Evolutionary conservation across 2,797 vertebrate species (phyloP).

Genomic region (Delichon dasypus): DNA sequence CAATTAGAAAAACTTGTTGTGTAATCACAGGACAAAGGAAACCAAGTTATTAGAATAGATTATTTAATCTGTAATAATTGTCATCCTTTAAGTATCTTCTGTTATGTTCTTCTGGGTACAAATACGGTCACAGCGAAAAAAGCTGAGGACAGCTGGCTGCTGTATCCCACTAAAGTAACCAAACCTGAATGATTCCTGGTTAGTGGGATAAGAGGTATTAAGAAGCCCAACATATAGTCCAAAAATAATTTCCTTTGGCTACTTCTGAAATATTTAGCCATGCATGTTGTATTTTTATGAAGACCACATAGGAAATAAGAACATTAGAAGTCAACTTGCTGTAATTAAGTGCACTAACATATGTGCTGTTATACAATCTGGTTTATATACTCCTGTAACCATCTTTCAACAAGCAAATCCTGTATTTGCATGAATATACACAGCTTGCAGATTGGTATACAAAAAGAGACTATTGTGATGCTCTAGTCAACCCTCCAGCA

Average conservation of each 20-base stretch:
- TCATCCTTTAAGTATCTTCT: neutral
- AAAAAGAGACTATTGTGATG: neutral
- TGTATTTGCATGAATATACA: neutral
- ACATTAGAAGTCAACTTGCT: neutral
- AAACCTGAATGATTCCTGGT: neutral
- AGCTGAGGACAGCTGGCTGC: neutral
- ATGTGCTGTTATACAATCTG: neutral
- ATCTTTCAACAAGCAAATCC: neutral
- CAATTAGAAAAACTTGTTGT: neutral
- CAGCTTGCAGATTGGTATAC: neutral
- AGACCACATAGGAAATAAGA: neutral
- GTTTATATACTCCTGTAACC: neutral
- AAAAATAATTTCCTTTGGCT: neutral
- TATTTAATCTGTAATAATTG: neutral
- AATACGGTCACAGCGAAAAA: neutral
- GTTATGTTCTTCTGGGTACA: neutral
- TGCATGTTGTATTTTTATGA: neutral
- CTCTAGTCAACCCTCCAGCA: neutral
- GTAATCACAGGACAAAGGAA: neutral
- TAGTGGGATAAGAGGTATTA: neutral
- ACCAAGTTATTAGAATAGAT: neutral
- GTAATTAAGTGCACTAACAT: neutral
- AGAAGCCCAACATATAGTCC: neutral
- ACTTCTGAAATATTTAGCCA: neutral
- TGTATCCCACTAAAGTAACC: neutral